These are phyloP conservation scores for Clavelina lepadiformis DNA, from an alignment of 23 tunicate species.

Conservation along the genomic window DNA sequence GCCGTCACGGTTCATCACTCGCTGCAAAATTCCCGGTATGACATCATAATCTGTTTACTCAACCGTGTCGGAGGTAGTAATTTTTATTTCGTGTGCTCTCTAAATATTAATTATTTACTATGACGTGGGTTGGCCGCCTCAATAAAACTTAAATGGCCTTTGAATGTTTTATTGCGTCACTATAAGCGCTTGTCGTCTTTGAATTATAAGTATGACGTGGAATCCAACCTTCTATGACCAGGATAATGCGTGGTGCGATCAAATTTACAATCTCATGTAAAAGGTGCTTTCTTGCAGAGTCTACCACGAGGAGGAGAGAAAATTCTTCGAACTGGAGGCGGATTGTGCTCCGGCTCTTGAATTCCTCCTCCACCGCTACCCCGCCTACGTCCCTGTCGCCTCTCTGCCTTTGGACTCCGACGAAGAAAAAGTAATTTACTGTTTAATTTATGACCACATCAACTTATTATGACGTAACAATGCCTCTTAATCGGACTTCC, in stretches of 20 bases:
- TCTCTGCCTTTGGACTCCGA: conserved; percentile 46
- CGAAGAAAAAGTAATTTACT: conserved; percentile 54
- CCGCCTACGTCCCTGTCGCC: conserved; percentile 49
- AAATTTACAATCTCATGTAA: too few relatives aligned
- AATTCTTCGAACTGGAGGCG: conserved; percentile 38
- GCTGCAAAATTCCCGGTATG: conserved; percentile 77
- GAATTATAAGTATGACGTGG: background rate
- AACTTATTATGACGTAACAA: background rate
- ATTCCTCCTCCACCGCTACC: conserved; percentile 54
- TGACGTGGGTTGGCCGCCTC: too few relatives aligned
- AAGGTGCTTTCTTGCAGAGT: conserved; percentile 42
- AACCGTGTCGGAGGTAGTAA: background rate
- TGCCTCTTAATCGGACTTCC: too few relatives aligned
- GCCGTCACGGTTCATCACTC: conserved; percentile 53
- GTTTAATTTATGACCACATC: background rate
- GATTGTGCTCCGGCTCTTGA: conserved; percentile 67
- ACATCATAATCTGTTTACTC: background rate
- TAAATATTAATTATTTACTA: too few relatives aligned
- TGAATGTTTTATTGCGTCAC: too few relatives aligned
- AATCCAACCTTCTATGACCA: background rate
- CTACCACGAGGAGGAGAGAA: conserved; percentile 77
- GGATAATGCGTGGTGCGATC: too few relatives aligned
- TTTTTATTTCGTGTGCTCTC: too few relatives aligned
- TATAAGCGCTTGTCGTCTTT: too few relatives aligned
- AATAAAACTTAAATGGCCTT: too few relatives aligned